Conservation (phyloP, 2,888 invertebrate species). For the Eledona agricola region DNA sequence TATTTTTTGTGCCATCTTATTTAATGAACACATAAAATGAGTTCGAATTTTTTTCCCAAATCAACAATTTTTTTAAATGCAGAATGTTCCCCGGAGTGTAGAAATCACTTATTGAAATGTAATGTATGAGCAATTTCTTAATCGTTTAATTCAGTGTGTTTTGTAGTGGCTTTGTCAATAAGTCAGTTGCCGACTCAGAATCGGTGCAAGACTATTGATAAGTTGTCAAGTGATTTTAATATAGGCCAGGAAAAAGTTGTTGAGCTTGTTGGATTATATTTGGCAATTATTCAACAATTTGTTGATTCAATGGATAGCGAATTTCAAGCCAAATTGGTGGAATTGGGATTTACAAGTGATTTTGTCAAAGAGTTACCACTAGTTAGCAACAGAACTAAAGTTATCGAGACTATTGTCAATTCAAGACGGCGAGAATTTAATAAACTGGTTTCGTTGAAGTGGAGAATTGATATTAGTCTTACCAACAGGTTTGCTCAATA, state of each 20-base stretch:
- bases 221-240: conserved; percentile 44
- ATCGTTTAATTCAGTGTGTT: conserved; percentile 24
- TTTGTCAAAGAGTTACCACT: conserved; percentile 53
- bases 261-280: conserved; percentile 48
- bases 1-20: too few relatives aligned
- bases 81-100: conserved; percentile 43
- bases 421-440: conserved; percentile 41
- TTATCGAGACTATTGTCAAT: conserved; percentile 43
- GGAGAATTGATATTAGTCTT: conserved; percentile 59
- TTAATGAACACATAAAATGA: too few relatives aligned
- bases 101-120: conserved; percentile 49
- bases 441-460: conserved; percentile 47
- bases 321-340: conserved; percentile 47
- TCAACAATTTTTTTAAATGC: conserved; percentile 34
- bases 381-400: conserved; percentile 45
- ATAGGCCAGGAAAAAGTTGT: conserved; percentile 45
- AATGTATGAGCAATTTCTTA: conserved; percentile 15
- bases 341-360: conserved; percentile 50
- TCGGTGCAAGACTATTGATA: conserved; percentile 45
- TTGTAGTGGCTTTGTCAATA: conserved; percentile 50
- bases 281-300: conserved; percentile 47
- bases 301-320: conserved; percentile 48
- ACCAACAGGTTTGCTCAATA: conserved; percentile 48
- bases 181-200: conserved; percentile 45
- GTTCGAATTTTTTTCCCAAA: conserved; percentile 43